Conservation (phyloP, 2,888 invertebrate species). For the Eupithecia tripunctaria region DNA sequence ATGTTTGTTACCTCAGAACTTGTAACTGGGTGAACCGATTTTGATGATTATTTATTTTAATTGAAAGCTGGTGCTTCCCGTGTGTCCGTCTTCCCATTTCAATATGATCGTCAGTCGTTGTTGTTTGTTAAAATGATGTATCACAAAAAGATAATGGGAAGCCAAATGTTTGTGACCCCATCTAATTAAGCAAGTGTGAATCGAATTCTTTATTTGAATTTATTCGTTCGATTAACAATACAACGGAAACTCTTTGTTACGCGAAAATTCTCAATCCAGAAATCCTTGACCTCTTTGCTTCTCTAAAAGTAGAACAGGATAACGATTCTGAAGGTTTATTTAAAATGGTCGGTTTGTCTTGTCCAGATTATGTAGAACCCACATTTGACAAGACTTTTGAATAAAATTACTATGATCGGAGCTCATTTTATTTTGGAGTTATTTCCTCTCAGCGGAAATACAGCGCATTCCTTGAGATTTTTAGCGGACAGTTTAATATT, state of each 20-base stretch:
- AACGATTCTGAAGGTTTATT: conserved; percentile 17
- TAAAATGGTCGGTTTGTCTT: conserved; percentile 7
- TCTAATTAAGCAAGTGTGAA: conserved; percentile 65
- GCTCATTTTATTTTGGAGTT: conserved; percentile 22
- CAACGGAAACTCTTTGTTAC: conserved; percentile 58
- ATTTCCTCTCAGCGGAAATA: conserved; percentile 32
- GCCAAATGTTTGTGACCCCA: conserved; percentile 49
- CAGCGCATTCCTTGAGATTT: conserved; percentile 29
- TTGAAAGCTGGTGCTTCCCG: too few relatives aligned
- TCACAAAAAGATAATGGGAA: background rate
- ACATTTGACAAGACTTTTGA: background rate
- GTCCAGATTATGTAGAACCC: conserved; percentile 17
- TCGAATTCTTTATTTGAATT: conserved; percentile 61
- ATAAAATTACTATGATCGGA: background rate
- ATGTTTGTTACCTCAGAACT: too few relatives aligned
- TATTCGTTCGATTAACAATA: conserved; percentile 57
- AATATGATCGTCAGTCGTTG: too few relatives aligned
- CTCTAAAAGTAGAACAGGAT: background rate
- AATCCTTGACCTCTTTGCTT: conserved; percentile 22
- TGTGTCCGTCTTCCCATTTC: too few relatives aligned
- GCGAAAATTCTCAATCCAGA: conserved; percentile 39
- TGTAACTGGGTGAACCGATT: too few relatives aligned
- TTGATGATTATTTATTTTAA: too few relatives aligned
- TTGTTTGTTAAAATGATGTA: too few relatives aligned
- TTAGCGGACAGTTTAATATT: conserved; percentile 23